These are phyloP conservation scores for Scaptomyza cyrtandrae DNA, from an alignment of 2,888 invertebrate genomes.

Conservation along the genomic window DNA sequence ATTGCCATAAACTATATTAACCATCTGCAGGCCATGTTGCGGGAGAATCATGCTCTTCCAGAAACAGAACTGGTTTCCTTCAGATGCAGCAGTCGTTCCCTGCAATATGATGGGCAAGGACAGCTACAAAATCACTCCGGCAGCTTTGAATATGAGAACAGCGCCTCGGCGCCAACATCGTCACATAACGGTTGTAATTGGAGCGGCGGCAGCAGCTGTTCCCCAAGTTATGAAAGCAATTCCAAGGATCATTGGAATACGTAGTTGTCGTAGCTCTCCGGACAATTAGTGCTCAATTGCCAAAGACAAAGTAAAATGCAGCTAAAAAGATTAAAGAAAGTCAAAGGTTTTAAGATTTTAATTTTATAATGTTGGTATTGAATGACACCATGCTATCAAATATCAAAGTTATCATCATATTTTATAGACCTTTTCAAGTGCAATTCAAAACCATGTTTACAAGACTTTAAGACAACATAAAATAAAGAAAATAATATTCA, in stretches of 20 bases:
- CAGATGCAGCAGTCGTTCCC: slow-evolving; percentile 39
- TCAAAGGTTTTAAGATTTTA: background rate
- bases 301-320: slow-evolving; percentile 30
- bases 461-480: slow-evolving; percentile 2
- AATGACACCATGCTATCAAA: background rate
- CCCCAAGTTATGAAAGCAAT: slow-evolving; percentile 59
- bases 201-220: slow-evolving; percentile 72
- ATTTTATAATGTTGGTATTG: background rate
- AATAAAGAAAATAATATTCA: slow-evolving; percentile 3
- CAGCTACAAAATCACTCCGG: slow-evolving; percentile 26
- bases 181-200: slow-evolving; percentile 68
- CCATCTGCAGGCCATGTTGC: slow-evolving; percentile 86
- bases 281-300: slow-evolving; percentile 32
- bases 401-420: background rate
- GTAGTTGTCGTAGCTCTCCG: slow-evolving; percentile 28
- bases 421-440: slow-evolving; percentile 6
- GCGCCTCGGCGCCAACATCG: slow-evolving; percentile 44
- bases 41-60: slow-evolving; percentile 56
- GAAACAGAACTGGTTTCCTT: slow-evolving; percentile 55
- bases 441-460: slow-evolving; percentile 8
- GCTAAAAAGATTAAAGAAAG: background rate
- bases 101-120: slow-evolving; percentile 39
- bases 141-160: slow-evolving; percentile 50
- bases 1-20: slow-evolving; percentile 91
- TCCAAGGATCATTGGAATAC: slow-evolving; percentile 71